phyloP scores from a whole-genome alignment of 2,888 invertebrate genomes.

The Rhorus exstirpatorius region DNA sequence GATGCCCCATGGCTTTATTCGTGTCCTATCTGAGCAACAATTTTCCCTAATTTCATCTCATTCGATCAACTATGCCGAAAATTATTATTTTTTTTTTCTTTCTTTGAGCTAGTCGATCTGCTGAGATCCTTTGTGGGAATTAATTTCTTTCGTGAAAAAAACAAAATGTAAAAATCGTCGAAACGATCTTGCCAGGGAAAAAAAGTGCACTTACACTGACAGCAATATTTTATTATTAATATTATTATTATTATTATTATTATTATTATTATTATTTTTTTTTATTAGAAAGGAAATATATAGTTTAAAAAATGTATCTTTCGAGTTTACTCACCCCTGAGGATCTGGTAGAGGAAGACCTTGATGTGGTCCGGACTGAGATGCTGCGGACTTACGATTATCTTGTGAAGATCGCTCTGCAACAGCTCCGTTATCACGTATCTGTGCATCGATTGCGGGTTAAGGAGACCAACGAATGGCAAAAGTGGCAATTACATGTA shows the following conservation, averaged over 20 bases:
- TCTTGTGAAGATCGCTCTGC: conserved; percentile 99
- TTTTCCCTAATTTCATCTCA: conserved; percentile 15
- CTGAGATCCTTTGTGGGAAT: too few species aligned
- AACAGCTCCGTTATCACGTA: conserved; percentile 99
- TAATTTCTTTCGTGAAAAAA: too few species aligned
- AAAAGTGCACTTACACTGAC: too few species aligned
- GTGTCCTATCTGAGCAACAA: background rate
- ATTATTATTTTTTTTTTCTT: too few species aligned
- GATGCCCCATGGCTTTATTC: conserved; percentile 1
- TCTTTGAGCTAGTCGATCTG: too few species aligned
- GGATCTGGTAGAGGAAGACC: conserved; percentile 99
- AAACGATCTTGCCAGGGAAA: too few species aligned
- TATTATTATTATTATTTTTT: background rate
- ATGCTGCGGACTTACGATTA: conserved; percentile 99
- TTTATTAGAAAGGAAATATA: background rate
- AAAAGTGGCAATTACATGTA: conserved; percentile 40
- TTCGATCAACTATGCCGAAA: background rate
- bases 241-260: too few species aligned
- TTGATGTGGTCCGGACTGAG: conserved; percentile 99
- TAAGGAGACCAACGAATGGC: conserved; percentile 70
- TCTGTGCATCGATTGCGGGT: conserved; percentile 87
- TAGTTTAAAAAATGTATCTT: too few species aligned
- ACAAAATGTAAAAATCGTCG: too few species aligned
- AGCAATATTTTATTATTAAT: too few species aligned
- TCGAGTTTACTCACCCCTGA: conserved; percentile 92